Evolutionary conservation across 2,797 vertebrate species (phyloP).

Genomic region (Microtus obscurus): DNA sequence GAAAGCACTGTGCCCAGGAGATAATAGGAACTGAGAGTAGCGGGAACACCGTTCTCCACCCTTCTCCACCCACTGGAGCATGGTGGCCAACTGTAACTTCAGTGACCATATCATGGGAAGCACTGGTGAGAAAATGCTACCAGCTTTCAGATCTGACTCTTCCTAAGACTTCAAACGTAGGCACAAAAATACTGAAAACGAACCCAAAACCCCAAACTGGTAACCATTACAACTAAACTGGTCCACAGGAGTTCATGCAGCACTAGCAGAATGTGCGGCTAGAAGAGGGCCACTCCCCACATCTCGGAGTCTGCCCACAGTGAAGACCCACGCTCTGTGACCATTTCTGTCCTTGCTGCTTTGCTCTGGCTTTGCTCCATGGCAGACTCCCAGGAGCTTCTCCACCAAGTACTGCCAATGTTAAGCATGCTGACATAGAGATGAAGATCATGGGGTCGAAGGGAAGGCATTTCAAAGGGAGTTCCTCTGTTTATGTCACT

Average conservation of each 20-base stretch:
- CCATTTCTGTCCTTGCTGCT: neutral
- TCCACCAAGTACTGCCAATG: neutral
- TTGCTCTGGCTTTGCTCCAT: neutral
- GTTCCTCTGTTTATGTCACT: neutral
- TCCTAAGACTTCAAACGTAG: neutral
- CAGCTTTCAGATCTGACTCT: neutral
- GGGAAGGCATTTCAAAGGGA: neutral
- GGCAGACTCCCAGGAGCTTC: neutral
- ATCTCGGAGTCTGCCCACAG: neutral
- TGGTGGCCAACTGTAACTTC: neutral
- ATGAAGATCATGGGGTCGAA: neutral
- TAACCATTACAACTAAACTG: too few relatives aligned
- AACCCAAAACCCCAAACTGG: neutral
- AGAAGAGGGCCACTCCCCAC: neutral
- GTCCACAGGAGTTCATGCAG: neutral
- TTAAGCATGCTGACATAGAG: neutral
- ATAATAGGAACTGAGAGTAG: neutral
- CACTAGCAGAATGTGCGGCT: neutral
- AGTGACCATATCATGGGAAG: rapidly evolving
- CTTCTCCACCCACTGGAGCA: neutral
- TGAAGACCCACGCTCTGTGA: neutral
- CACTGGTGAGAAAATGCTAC: too few relatives aligned
- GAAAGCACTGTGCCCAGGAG: neutral
- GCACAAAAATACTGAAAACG: neutral
- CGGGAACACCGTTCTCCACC: neutral